These are phyloP conservation scores for Tribolium freemani DNA, from an alignment of 2,888 invertebrate species.

Conservation along the genomic window DNA sequence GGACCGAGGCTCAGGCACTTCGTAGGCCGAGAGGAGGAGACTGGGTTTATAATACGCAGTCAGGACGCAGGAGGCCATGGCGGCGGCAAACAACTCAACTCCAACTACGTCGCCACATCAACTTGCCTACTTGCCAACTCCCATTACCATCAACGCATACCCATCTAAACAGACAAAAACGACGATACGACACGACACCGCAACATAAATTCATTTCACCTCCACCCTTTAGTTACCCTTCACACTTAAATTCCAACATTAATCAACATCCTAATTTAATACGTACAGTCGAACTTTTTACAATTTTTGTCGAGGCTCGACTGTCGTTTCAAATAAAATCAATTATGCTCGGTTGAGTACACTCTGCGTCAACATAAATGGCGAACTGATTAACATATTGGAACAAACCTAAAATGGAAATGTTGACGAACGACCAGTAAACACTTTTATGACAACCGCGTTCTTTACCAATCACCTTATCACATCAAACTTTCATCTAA, in stretches of 20 bases:
- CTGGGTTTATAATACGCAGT: slow-evolving; percentile 27
- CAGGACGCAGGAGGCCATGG: slow-evolving; percentile 16
- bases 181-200: slow-evolving; percentile 37
- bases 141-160: slow-evolving; percentile 27
- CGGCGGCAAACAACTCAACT: slow-evolving; percentile 36
- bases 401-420: slow-evolving; percentile 23
- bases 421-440: slow-evolving; percentile 19
- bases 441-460: slow-evolving; percentile 15
- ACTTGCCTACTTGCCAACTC: slow-evolving; percentile 33
- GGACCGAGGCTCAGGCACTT: slow-evolving; percentile 26
- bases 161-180: slow-evolving; percentile 30
- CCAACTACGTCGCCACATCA: slow-evolving; percentile 32
- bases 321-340: background rate
- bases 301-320: background rate
- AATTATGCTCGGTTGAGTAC: background rate
- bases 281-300: background rate
- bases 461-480: no score
- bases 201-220: slow-evolving; percentile 31
- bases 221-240: background rate
- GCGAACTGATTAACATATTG: slow-evolving; percentile 21
- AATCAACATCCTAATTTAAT: background rate
- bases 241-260: slow-evolving; percentile 1
- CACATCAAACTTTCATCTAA: slow-evolving; percentile 13
- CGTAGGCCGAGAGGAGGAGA: slow-evolving; percentile 29
- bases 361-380: slow-evolving; percentile 3